Base-by-base conservation (phyloP, 2,888 invertebrate species). In the Patella depressa region DNA sequence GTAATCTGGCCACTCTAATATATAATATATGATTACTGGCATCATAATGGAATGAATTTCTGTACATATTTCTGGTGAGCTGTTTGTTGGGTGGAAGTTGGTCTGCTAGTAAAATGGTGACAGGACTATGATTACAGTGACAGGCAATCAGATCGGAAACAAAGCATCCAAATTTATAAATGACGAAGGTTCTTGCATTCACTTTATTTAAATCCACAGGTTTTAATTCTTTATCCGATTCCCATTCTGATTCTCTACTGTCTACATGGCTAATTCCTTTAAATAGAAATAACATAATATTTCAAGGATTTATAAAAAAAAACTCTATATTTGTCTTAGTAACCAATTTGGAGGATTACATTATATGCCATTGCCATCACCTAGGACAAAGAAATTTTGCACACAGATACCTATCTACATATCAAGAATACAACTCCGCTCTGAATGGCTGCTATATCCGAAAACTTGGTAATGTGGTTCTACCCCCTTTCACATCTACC, bases 121-220 rank as follows among this genome's bases (percentile, higher is more conserved):
- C 83, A 29, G 90, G 90, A 29, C 82, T 76, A 72, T 89, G 90
- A 65, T 86, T 85, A 81, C 90, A 90, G 72, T 89, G 89, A 17
- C 84, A 81, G 53, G 86, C 81, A 14, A 90, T 81, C 74, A 90
- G 83, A 71, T 89, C 88, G 7, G 85, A 83, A 2, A 90, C 85
- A 82, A 89, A 90, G 79, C 87, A 88, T 53, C 90, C 90, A 83
- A 90, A 91, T 83, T 90, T 91, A 85, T 91, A 90, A 71, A 91
- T 86, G 55, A 91, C 88, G 76, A 91, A 90, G 34, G 85, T 85
- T 57, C 90, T 80, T 15, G 89, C 86, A 79, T 85, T 85, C 14
- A 91, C 84, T 77, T 88, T 89, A 83, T 88, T 90, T 54, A 90
- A 83, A 82, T 90, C 90, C 17, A 89, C 85, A 12, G 91, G 89